phyloP scores from a whole-genome alignment of 1,140 invertebrate species.

The Cyphomyrmex costatus region DNA sequence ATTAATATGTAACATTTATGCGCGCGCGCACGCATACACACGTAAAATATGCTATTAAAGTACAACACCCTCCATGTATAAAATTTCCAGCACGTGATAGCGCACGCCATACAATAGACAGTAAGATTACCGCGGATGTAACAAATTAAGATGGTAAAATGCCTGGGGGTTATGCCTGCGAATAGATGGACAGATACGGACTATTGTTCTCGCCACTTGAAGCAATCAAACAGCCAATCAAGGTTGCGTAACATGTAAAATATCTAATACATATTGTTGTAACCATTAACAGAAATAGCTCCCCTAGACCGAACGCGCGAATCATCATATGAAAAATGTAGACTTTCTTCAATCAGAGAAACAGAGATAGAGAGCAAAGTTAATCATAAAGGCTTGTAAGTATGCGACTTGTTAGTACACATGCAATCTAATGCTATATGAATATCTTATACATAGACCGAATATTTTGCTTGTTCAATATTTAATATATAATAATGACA shows the following conservation, averaged over 20 bases:
- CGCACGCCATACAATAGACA: conserved; percentile 11
- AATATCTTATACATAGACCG: not conserved
- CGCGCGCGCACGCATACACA: too few relatives aligned
- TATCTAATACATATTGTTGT: conserved; percentile 27
- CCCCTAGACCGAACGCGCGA: not conserved
- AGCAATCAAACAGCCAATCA: conserved; percentile 82
- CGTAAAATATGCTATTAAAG: not conserved
- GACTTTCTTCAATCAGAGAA: not conserved
- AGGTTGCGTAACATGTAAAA: conserved; percentile 81
- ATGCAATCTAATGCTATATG: not conserved
- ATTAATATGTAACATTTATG: conserved; percentile 14
- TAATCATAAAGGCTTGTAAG: not conserved
- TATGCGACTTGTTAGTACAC: not conserved
- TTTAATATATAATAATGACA: not conserved
- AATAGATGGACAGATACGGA: conserved; percentile 72
- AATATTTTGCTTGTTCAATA: not conserved
- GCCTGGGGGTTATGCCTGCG: conserved; percentile 76
- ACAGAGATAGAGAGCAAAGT: not conserved
- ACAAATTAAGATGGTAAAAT: conserved; percentile 83
- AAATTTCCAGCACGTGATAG: conserved; percentile 63
- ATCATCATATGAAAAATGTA: not conserved
- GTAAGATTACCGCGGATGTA: conserved; percentile 81
- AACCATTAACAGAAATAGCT: not conserved
- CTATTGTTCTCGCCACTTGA: conserved; percentile 85
- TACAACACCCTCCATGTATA: not conserved